Evolutionary conservation across 2,113 vertebrate species (phyloP), one percentile per base, ranked within the genome.

Genomic region (Muntiacus reevesi): DNA sequence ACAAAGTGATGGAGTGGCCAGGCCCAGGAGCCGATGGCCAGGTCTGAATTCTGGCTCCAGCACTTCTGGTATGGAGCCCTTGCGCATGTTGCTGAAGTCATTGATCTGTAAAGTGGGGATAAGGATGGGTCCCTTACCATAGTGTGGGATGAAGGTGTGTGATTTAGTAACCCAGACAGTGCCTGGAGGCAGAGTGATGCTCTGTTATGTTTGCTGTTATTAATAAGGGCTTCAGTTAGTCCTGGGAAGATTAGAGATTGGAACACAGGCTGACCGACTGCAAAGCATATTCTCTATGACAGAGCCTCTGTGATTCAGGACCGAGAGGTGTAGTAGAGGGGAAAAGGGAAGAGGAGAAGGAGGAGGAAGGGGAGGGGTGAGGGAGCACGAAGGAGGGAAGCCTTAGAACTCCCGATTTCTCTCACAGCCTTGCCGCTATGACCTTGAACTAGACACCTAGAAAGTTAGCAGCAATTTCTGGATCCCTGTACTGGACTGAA

Each of bases 321-420:
- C 16, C 6, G 71, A 89, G 47, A 14, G 1, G 9, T 43, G n/a
- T 33, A 17, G 28, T 10, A 13, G n/a, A 30, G 10, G 36, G 43
- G 2, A 28, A 8, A 33, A 64, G 14, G 52, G 40, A 6, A 14
- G 27, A 4, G 21, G 45, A 21, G 50, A 8, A 15, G 47, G 40
- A 43, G 43, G 3, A 9, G n/a, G 43, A 67, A 13, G 17, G 30
- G 16, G 9, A 23, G 1, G 11, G 52, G 5, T 0, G 5, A 45
- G 1, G 25, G 12, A 47, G 33, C 33, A 2, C 17, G 10, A 4
- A 47, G n/a, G 36, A 79, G 52, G 25, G 10, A 78, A 30, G 62
- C 25, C 14, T 67, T 3, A 60, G 17, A 57, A 47, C 47, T 40
- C 40, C 14, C 2, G 57, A 28, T 7, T n/a, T 47, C 11, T 89